phyloP scores from a whole-genome alignment of 2,797 vertebrate species.

The Pseudomugil gertrudae region DNA sequence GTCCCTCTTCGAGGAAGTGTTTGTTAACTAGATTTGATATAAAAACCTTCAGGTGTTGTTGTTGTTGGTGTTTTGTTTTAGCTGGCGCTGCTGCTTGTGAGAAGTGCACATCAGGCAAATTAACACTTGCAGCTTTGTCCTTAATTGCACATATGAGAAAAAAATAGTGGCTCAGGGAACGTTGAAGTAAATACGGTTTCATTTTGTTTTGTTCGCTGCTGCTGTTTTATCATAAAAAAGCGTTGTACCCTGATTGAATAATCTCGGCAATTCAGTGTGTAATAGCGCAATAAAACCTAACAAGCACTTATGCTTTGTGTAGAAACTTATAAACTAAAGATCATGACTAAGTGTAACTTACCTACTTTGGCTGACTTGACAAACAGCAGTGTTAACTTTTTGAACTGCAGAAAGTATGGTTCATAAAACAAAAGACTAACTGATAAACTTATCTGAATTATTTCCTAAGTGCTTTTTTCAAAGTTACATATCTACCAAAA shows the following conservation, averaged over 20 bases:
- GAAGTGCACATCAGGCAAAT: constrained; percentile 81
- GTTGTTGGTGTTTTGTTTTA: constrained; percentile 72
- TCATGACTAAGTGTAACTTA: constrained; percentile 14
- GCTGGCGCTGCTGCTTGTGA: constrained; percentile 68
- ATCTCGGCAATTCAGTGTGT: constrained; percentile 4
- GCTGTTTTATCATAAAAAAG: constrained; percentile 59
- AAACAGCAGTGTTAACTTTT: constrained; percentile 9
- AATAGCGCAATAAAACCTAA: constrained; percentile 35
- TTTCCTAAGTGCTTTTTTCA: background rate
- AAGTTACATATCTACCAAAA: background rate
- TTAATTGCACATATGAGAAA: constrained; percentile 80
- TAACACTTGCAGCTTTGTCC: constrained; percentile 77
- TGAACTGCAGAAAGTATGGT: background rate
- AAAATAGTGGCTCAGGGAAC: constrained; percentile 70
- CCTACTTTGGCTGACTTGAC: constrained; percentile 21
- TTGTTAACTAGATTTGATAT: constrained; percentile 66
- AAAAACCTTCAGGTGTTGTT: constrained; percentile 61
- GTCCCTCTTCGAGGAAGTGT: constrained; percentile 68
- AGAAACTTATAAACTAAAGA: constrained; percentile 39
- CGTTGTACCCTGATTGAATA: constrained; percentile 47
- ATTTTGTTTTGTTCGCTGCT: constrained; percentile 64
- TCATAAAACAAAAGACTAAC: background rate
- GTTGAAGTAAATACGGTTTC: constrained; percentile 73
- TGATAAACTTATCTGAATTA: background rate
- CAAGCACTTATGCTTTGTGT: constrained; percentile 21